Evolutionary conservation across 2,888 invertebrate species (phyloP), one percentile per base, ranked within the genome.

Genomic region (Caenorhabditis sp.): DNA sequence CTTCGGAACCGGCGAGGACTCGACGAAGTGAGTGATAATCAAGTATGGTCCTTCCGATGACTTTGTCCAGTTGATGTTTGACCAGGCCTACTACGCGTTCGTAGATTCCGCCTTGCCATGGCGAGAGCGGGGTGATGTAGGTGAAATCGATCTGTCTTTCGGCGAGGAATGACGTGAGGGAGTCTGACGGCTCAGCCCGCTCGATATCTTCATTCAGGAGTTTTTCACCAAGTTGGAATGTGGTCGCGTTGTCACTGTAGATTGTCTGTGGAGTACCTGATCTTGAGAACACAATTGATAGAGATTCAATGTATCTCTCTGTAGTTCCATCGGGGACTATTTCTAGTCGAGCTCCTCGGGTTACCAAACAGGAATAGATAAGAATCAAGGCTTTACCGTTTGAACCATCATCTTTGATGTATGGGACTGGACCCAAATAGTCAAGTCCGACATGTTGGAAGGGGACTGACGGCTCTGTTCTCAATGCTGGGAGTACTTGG

Each of bases 341-440:
- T 85, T 93, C 93, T n/a, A 93, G 82, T 83, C 93, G 92, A 6
- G 93, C 86, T 0, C 91, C 89, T 16, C 92, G 80, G 47, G 92
- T 93, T 0, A 92, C 86, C 0, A 93, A 92, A 88, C n/a, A n/a
- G n/a, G n/a, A n/a, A n/a, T n/a, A n/a, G n/a, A n/a, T n/a, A n/a
- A n/a, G n/a, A n/a, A n/a, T n/a, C n/a, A n/a, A n/a, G n/a, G n/a
- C n/a, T n/a, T n/a, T n/a, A n/a, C n/a, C n/a, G n/a, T n/a, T n/a
- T n/a, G n/a, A n/a, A n/a, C n/a, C n/a, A n/a, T n/a, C n/a, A n/a
- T n/a, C n/a, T n/a, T n/a, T n/a, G n/a, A n/a, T n/a, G n/a, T n/a
- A n/a, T n/a, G n/a, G n/a, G n/a, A n/a, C n/a, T n/a, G n/a, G n/a
- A n/a, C n/a, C n/a, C n/a, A n/a, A n/a, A n/a, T n/a, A n/a, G n/a